Conservation (phyloP, 2,797 vertebrate species). For the Tragopan temminckii region DNA sequence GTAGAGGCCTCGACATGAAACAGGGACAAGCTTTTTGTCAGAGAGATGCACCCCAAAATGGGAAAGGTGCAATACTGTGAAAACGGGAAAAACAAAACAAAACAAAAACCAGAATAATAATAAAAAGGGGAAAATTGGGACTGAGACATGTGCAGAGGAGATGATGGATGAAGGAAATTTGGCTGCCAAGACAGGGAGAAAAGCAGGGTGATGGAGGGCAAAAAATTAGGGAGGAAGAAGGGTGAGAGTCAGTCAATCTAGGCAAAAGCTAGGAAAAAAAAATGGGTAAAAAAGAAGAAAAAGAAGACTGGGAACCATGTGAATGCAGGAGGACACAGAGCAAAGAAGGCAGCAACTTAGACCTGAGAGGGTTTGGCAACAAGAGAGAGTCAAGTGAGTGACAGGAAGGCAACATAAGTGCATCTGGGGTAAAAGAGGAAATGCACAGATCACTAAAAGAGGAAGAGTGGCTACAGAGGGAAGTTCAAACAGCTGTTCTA, state of each 20-base stretch:
- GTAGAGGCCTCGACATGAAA: neutral
- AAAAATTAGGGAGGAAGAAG: neutral
- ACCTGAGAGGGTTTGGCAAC: neutral
- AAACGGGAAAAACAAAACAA: neutral
- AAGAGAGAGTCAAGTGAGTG: fast-evolving
- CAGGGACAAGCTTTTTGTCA: neutral
- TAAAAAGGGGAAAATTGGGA: neutral
- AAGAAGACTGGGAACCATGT: neutral
- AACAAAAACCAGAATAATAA: neutral
- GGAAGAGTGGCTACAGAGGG: neutral
- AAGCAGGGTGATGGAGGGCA: neutral
- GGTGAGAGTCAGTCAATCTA: neutral
- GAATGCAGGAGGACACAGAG: neutral
- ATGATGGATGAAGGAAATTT: neutral
- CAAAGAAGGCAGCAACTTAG: neutral
- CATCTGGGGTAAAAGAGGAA: neutral
- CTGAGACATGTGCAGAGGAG: neutral
- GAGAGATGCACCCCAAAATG: neutral
- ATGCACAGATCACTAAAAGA: neutral
- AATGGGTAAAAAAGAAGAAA: neutral
- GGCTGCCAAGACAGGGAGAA: neutral
- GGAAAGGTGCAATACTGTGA: neutral
- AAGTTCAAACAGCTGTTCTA: neutral
- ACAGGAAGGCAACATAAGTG: neutral
- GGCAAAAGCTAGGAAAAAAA: neutral